These are phyloP conservation scores for Melipona beecheii DNA, from an alignment of 2,888 invertebrate species.

Conservation along the genomic window DNA sequence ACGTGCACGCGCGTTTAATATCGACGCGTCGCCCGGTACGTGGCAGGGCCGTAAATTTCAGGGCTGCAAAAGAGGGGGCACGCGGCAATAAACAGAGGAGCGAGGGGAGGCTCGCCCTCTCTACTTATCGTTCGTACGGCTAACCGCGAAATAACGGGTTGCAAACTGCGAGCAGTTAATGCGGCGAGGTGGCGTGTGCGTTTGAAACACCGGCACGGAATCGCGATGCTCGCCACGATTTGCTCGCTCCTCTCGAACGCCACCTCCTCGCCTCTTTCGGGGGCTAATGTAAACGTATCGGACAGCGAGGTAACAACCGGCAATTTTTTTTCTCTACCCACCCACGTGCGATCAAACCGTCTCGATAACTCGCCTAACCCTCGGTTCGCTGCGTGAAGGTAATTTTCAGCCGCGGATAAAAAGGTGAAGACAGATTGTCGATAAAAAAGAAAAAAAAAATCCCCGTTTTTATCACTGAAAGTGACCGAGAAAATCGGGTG, in stretches of 20 bases:
- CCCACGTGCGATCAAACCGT: slow-evolving; percentile 58
- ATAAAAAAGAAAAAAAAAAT: too few species aligned
- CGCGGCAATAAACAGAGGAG: slow-evolving; percentile 36
- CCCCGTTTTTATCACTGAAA: too few species aligned
- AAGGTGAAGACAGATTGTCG: too few species aligned
- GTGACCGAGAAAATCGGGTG: too few species aligned
- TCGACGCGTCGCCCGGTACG: slow-evolving; percentile 53
- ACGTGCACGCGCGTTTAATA: slow-evolving; percentile 54
- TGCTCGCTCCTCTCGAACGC: slow-evolving; percentile 35
- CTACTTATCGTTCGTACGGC: slow-evolving; percentile 62
- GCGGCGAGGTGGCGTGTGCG: slow-evolving; percentile 52
- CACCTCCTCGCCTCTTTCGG: slow-evolving; percentile 25
- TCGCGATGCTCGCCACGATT: slow-evolving; percentile 53
- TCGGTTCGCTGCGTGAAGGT: slow-evolving; percentile 29
- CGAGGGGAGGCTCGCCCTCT: slow-evolving; percentile 25
- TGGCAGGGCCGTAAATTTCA: slow-evolving; percentile 70
- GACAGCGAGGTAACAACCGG: slow-evolving; percentile 72
- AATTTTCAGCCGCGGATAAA: background rate
- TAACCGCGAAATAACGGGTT: slow-evolving; percentile 78
- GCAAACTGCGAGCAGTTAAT: slow-evolving; percentile 65
- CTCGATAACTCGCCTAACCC: slow-evolving; percentile 60
- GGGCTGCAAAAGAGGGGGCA: slow-evolving; percentile 19
- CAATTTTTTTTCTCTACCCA: slow-evolving; percentile 66
- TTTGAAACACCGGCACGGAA: slow-evolving; percentile 29
- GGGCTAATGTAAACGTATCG: slow-evolving; percentile 67